Conservation (phyloP, 2,888 invertebrate species). For the Coleophora deauratella region DNA sequence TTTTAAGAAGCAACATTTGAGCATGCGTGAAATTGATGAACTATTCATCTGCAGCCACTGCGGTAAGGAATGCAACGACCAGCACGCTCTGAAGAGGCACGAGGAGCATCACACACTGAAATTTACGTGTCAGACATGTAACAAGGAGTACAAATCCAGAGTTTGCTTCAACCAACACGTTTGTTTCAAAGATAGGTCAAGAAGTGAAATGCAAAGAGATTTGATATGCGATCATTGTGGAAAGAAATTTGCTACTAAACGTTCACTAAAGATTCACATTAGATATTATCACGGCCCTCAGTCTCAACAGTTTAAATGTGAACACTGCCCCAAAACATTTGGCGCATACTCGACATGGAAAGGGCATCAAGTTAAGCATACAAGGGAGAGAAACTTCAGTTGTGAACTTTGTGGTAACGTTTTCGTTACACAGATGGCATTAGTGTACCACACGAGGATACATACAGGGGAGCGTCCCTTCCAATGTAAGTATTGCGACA, state of each 20-base stretch:
- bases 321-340: conserved; percentile 17
- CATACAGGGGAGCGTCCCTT: conserved; percentile 21
- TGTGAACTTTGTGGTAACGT: conserved; percentile 18
- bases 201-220: conserved; percentile 3
- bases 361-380: conserved; percentile 18
- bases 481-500: conserved; percentile 14
- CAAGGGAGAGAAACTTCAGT: conserved; percentile 17
- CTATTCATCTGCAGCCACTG: conserved; percentile 2
- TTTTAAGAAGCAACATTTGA: too few species aligned
- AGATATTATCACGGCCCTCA: conserved; percentile 10
- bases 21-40: too few species aligned
- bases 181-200: conserved; percentile 8
- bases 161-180: conserved; percentile 12
- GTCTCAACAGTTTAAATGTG: conserved; percentile 4
- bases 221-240: conserved; percentile 15
- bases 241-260: conserved; percentile 13
- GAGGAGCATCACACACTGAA: conserved; percentile 11
- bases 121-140: conserved; percentile 13
- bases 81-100: conserved; percentile 12
- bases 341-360: conserved; percentile 12
- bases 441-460: conserved; percentile 16
- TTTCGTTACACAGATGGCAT: conserved; percentile 17
- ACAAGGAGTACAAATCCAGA: conserved; percentile 12
- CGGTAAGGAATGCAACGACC: conserved; percentile 16
- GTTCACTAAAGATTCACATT: conserved; percentile 13